Evolutionary conservation across 2,888 invertebrate species (phyloP).

Genomic region (Drosophila eohydei): DNA sequence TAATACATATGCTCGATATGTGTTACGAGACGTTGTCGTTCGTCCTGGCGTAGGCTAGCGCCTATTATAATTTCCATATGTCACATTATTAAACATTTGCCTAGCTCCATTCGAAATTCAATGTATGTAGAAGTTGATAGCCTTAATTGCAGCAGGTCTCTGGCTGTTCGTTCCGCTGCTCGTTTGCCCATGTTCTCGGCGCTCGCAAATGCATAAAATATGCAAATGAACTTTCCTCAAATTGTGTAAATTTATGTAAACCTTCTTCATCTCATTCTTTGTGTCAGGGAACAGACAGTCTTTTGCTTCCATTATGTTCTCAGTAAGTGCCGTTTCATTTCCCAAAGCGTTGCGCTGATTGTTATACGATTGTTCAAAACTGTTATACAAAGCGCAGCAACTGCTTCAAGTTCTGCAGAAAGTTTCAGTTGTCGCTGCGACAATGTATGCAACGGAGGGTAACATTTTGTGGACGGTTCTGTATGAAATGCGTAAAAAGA

Average conservation of each 20-base stretch:
- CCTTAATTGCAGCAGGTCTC: slow-evolving; percentile 55
- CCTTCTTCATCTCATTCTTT: slow-evolving; percentile 39
- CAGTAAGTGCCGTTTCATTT: slow-evolving; percentile 41
- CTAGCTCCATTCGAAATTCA: slow-evolving; percentile 53
- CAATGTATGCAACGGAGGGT: slow-evolving; percentile 15
- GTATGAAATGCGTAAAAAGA: slow-evolving; percentile 3
- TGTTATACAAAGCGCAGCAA: slow-evolving; percentile 39
- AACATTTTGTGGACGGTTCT: not conserved
- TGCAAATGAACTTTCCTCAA: slow-evolving; percentile 67
- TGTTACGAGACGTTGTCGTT: not conserved
- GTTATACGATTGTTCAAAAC: slow-evolving; percentile 20
- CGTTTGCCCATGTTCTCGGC: slow-evolving; percentile 7
- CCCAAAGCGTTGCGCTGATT: slow-evolving; percentile 33
- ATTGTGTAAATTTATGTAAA: slow-evolving; percentile 68
- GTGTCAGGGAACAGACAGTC: slow-evolving; percentile 19
- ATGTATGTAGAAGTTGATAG: slow-evolving; percentile 61
- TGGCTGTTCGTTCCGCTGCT: slow-evolving; percentile 2
- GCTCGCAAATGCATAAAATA: slow-evolving; percentile 62
- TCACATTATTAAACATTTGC: slow-evolving; percentile 37
- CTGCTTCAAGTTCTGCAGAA: not conserved
- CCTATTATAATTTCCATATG: slow-evolving; percentile 21
- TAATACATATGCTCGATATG: not conserved
- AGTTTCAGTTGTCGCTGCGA: slow-evolving; percentile 28
- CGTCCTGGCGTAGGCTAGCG: not conserved
- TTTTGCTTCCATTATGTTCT: slow-evolving; percentile 3